Conservation (phyloP, 2,888 invertebrate genomes). For the Cosmopolites sordidus region DNA sequence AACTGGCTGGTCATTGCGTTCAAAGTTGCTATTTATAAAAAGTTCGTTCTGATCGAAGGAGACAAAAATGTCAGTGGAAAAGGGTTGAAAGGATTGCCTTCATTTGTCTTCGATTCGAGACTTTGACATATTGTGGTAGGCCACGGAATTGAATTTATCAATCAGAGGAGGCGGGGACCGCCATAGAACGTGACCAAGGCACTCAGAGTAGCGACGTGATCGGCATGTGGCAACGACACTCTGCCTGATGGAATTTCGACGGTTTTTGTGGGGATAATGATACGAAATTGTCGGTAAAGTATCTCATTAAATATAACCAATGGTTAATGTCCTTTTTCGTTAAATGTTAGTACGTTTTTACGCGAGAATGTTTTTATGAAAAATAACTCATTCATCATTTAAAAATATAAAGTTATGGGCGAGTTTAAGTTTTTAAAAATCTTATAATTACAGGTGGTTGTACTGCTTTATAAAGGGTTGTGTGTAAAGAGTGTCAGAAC, state of each 20-base stretch:
- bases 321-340: no score
- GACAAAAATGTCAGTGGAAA: background rate
- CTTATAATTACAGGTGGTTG: no score
- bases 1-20: no score
- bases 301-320: slow-evolving; percentile 8
- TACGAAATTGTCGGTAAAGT: slow-evolving; percentile 16
- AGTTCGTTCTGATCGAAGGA: background rate
- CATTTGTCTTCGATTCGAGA: slow-evolving; percentile 25
- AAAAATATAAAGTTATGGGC: no score
- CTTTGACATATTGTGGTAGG: slow-evolving; percentile 35
- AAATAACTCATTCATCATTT: no score
- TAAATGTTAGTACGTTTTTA: no score
- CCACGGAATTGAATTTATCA: slow-evolving; percentile 37
- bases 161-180: slow-evolving; percentile 27
- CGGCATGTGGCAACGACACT: slow-evolving; percentile 27
- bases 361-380: no score
- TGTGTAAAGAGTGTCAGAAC: no score
- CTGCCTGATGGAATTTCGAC: slow-evolving; percentile 16
- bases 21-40: no score
- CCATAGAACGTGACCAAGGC: slow-evolving; percentile 28
- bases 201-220: slow-evolving; percentile 30
- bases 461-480: no score
- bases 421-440: no score
- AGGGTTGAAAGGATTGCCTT: slow-evolving; percentile 13
- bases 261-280: slow-evolving; percentile 19